These are phyloP conservation scores for Salarias fasciatus DNA, from an alignment of 2,797 vertebrate genomes.

Conservation along the genomic window DNA sequence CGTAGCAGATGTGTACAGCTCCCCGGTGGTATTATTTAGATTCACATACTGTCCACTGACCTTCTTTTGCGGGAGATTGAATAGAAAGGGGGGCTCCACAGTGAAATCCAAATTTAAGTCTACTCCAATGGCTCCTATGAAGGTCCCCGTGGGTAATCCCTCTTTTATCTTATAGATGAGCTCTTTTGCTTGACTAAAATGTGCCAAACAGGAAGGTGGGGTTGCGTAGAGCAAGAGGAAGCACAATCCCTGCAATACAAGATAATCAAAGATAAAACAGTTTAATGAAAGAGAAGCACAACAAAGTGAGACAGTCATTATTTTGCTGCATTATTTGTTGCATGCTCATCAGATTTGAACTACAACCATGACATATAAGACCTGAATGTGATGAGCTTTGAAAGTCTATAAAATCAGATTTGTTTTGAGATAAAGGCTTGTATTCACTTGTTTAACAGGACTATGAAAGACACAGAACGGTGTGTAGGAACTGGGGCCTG, in stretches of 20 bases:
- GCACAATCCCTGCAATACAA: constrained; percentile 81
- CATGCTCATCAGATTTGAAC: constrained; percentile 8
- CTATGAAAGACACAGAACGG: constrained; percentile 1
- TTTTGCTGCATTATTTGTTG: constrained; percentile 3
- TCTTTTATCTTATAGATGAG: constrained; percentile 97
- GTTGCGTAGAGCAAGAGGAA: constrained; percentile 88
- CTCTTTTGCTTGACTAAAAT: constrained; percentile 92
- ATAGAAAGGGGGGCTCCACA: constrained; percentile 85
- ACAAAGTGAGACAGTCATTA: background rate
- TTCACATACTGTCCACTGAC: constrained; percentile 89
- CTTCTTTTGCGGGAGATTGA: constrained; percentile 90
- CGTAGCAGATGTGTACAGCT: constrained; percentile 89
- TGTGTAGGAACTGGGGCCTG: background rate
- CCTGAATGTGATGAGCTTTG: background rate
- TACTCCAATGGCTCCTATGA: constrained; percentile 90
- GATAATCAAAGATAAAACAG: constrained; percentile 32
- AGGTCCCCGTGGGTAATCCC: constrained; percentile 90
- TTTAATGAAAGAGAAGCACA: too few relatives aligned
- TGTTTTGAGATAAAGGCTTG: background rate
- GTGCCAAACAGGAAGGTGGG: constrained; percentile 91
- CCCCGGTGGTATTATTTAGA: constrained; percentile 90
- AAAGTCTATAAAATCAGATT: constrained; percentile 3
- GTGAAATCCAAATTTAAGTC: constrained; percentile 88
- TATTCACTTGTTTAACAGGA: background rate
- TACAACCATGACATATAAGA: background rate